Conservation (phyloP, 2,113 vertebrate genomes). For the Neodontobutis hainanensis region DNA sequence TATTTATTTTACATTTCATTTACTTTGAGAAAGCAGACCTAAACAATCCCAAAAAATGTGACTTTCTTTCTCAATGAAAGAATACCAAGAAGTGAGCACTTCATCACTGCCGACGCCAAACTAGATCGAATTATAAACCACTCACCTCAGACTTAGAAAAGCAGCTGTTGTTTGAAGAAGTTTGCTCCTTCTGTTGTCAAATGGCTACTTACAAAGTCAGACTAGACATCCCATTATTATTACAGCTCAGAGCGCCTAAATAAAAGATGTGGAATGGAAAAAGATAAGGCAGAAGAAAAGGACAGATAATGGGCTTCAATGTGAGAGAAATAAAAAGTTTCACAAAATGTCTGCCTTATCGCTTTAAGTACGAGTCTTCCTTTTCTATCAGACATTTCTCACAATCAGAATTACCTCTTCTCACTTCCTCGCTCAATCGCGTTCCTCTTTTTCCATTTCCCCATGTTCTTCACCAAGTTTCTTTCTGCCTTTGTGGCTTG, state of each 20-base stretch:
- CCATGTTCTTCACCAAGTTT: not conserved
- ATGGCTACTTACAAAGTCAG: conserved; percentile 34
- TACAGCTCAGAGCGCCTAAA: conserved; percentile 3
- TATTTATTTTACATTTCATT: too few species aligned
- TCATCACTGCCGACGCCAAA: too few species aligned
- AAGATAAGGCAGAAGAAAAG: not conserved
- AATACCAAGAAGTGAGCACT: too few species aligned
- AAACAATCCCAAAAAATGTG: too few species aligned
- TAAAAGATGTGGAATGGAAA: not conserved
- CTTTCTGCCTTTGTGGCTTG: not conserved
- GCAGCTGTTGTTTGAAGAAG: not conserved
- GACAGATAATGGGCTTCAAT: not conserved
- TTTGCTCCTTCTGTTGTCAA: not conserved
- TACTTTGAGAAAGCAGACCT: too few species aligned
- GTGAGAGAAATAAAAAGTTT: conserved; percentile 6
- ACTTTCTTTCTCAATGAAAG: too few species aligned
- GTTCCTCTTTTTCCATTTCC: conserved; percentile 9
- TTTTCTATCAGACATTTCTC: conserved; percentile 22
- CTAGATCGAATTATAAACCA: too few species aligned
- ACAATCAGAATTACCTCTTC: conserved; percentile 25
- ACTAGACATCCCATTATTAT: conserved; percentile 2
- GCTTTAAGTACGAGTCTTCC: not conserved
- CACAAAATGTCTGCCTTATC: not conserved
- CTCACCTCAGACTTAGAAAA: too few species aligned
- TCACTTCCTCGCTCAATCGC: conserved; percentile 13